Evolutionary conservation across 2,113 vertebrate genomes (phyloP).

Genomic region (Brienomyrus brachyistius): DNA sequence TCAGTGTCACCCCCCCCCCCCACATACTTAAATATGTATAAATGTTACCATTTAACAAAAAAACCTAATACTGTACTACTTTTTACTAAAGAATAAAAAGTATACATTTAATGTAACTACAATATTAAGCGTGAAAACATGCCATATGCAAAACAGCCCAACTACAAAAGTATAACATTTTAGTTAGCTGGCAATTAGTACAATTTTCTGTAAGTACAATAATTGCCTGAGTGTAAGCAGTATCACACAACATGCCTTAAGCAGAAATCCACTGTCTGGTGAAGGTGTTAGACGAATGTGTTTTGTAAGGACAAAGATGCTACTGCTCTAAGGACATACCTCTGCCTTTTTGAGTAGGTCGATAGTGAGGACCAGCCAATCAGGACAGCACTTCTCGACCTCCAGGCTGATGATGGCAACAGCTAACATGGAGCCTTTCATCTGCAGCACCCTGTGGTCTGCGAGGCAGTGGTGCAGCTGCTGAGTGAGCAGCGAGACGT

Average conservation of each 20-base stretch:
- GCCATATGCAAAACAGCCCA: neutral
- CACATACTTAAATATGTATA: neutral
- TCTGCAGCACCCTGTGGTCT: constrained; percentile 74
- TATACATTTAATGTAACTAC: neutral
- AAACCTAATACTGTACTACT: neutral
- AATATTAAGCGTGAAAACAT: neutral
- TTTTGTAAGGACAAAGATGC: neutral
- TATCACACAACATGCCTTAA: neutral
- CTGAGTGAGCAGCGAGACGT: constrained; percentile 73
- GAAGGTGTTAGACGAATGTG: neutral
- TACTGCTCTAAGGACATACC: constrained; percentile 51
- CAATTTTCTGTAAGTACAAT: neutral
- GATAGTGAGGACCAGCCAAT: constrained; percentile 90
- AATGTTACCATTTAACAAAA: neutral
- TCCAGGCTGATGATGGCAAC: constrained; percentile 87
- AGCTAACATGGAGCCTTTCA: constrained; percentile 88
- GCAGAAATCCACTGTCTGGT: neutral
- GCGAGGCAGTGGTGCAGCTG: constrained; percentile 82
- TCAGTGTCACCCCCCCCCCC: neutral
- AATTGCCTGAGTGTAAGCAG: neutral
- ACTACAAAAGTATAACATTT: neutral
- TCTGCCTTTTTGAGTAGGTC: constrained; percentile 85
- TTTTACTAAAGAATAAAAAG: neutral
- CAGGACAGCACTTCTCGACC: constrained; percentile 88
- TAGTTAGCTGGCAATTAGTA: neutral